Conservation (phyloP, 1,140 invertebrate genomes). For the Philopotamus ludificatus region DNA sequence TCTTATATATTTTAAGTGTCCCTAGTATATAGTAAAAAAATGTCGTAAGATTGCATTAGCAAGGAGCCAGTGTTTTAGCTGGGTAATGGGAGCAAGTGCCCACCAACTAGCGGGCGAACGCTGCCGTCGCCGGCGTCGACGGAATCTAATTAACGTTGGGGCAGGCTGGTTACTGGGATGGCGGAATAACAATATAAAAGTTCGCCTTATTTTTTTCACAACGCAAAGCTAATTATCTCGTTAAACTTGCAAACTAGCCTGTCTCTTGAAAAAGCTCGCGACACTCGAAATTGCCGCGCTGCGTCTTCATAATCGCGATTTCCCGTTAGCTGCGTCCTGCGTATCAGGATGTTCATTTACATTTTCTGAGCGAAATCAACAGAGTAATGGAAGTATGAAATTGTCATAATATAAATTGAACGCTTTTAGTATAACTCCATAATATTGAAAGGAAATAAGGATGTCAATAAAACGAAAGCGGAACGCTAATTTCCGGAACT, state of each 20-base stretch:
- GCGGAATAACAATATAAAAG: neutral
- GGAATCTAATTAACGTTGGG: conserved; percentile 19
- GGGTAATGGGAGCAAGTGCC: no score
- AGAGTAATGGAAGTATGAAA: neutral
- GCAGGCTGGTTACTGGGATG: neutral
- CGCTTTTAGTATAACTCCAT: conserved; percentile 11
- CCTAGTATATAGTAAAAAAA: no score
- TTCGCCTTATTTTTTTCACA: neutral
- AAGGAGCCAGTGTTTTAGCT: no score
- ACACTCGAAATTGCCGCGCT: neutral
- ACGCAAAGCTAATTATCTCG: conserved; percentile 3
- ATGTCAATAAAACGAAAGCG: conserved; percentile 34
- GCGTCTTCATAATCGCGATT: neutral
- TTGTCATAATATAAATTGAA: conserved; percentile 15
- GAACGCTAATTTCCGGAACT: conserved; percentile 27
- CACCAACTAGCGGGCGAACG: no score
- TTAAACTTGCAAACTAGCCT: neutral
- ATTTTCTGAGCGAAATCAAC: no score
- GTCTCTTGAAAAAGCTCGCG: neutral
- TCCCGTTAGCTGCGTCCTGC: neutral
- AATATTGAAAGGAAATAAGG: conserved; percentile 18
- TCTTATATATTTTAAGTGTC: no score
- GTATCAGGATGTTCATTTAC: conserved; percentile 18
- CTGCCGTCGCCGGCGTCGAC: neutral
- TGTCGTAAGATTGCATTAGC: no score